A percentile compares a stretch with the other conserved stretches of the same genome.
Conservation (phyloP, 1,140 invertebrate genomes). For the Pseudomyrmex gracilis region DNA sequence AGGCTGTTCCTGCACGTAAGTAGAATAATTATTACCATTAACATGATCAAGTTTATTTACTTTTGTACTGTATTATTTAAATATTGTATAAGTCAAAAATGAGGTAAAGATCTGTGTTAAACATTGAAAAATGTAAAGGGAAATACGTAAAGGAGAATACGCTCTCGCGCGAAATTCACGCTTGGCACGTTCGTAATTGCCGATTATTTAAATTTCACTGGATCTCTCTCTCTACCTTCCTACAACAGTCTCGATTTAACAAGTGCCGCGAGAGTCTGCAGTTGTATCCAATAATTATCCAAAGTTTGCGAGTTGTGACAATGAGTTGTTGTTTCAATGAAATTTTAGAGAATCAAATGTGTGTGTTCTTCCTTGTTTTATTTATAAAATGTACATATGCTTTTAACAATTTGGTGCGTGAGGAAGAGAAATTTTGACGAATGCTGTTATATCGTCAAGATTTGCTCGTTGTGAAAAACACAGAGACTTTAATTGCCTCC, state of each 20-base stretch:
- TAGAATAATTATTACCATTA: too few relatives aligned
- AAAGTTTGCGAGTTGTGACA: not conserved
- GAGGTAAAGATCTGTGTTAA: too few relatives aligned
- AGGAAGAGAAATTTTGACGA: not conserved
- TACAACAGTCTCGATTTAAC: not conserved
- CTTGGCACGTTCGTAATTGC: conserved; percentile 57
- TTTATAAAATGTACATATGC: too few relatives aligned
- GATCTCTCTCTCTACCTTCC: not conserved
- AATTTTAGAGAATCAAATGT: not conserved
- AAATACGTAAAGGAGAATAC: too few relatives aligned
- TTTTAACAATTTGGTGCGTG: not conserved
- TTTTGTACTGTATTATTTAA: too few relatives aligned
- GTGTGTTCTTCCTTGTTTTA: not conserved
- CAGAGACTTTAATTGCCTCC: not conserved
- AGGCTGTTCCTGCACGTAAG: too few relatives aligned
- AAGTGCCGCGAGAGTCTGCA: conserved; percentile 6
- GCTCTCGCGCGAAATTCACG: conserved; percentile 61
- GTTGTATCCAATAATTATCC: conserved; percentile 20
- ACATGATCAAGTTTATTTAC: too few relatives aligned
- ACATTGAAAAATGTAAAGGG: too few relatives aligned
- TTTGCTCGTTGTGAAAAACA: not conserved
- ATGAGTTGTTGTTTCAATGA: not conserved
- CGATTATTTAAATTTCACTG: conserved; percentile 73
- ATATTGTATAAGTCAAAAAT: too few relatives aligned
- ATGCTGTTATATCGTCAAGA: not conserved